A percentile compares a stretch with the other conserved stretches of the same genome.
Evolutionary conservation across 30 jellyfish, hydroid and myxozoan species (phyloP).

Genomic region (Rhopilema esculentum): DNA sequence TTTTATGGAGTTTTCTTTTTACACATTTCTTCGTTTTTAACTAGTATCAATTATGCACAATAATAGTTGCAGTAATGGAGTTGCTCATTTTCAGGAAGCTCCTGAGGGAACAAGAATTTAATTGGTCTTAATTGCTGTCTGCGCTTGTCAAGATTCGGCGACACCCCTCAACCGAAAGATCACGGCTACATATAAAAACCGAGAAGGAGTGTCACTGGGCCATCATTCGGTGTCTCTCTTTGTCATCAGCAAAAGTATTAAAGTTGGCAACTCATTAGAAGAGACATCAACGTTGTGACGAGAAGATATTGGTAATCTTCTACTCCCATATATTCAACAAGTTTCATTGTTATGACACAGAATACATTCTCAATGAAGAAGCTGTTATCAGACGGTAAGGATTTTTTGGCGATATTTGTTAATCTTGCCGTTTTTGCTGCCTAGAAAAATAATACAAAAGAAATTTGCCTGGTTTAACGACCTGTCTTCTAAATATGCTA

Average conservation of each 20-base stretch:
- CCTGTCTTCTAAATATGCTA: no score
- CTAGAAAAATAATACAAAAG: no score
- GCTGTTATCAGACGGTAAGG: slow-evolving; percentile 68
- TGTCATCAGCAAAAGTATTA: background rate
- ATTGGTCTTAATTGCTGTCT: slow-evolving; percentile 60
- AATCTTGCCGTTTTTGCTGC: no score
- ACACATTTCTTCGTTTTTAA: background rate
- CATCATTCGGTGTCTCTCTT: background rate
- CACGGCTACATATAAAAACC: slow-evolving; percentile 50
- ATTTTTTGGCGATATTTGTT: no score
- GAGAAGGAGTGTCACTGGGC: slow-evolving; percentile 13
- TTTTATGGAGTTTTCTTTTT: background rate
- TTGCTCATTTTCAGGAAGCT: slow-evolving; percentile 50
- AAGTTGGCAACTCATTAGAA: no score
- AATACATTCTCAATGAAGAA: slow-evolving; percentile 89
- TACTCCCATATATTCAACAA: background rate
- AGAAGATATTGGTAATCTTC: background rate
- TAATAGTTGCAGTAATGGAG: background rate
- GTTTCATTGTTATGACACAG: slow-evolving; percentile 77
- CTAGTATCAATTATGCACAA: background rate
- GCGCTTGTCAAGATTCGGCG: slow-evolving; percentile 66
- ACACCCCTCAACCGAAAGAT: slow-evolving; percentile 62
- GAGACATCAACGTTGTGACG: background rate
- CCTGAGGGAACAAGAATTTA: slow-evolving; percentile 47
- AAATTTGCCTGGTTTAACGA: no score